Base-by-base conservation (phyloP, 2,113 vertebrate species). In the Cariama cristata region DNA sequence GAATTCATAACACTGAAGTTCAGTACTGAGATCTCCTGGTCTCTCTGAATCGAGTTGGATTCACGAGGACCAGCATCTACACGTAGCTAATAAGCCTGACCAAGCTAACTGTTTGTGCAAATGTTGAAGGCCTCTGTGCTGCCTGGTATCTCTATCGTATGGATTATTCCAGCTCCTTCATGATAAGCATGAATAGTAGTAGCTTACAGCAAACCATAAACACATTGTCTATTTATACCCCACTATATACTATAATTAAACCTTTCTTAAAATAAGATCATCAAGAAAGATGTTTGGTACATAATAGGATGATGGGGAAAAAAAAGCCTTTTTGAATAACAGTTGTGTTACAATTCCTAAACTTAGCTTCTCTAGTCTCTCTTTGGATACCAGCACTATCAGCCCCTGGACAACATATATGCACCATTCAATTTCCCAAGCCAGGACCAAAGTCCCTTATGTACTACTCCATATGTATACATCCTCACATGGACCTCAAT, bases 391-490 rank as follows among this genome's bases (percentile, higher is more conserved):
- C 32, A 55, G 16, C 21, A 80, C 15, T 80, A 53, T 27, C 18
- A 68, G 35, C 4, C 56, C 28, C 55, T 15, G 11, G 22, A 73
- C 33, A 88, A 83, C 15, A 62, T 5, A 73, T 1, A n/a, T 2
- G 11, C 21, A 59, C 8, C 28, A 67, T 14, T 2, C 38, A 73
- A 26, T 42, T 87, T 33, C 64, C 49, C 35, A 86, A 80, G 11
- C 9, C 67, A 73, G 19, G 18, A 64, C 15, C 9, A 9, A 86
- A 81, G 42, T 35, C 59, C 55, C 19, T 77, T 33, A 55, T 3
- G 0, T 33, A 62, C 9, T 33, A 47, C 12, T n/a, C 18, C 28
- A 17, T 11, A n/a, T 2, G 5, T 3, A 79, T 0, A 84, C 19
- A 84, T 28, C 5, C 20, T 77, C 55, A 83, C 7, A 68, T 0